Conservation (phyloP, 2,888 invertebrate species). For the Lathronympha strigana region DNA sequence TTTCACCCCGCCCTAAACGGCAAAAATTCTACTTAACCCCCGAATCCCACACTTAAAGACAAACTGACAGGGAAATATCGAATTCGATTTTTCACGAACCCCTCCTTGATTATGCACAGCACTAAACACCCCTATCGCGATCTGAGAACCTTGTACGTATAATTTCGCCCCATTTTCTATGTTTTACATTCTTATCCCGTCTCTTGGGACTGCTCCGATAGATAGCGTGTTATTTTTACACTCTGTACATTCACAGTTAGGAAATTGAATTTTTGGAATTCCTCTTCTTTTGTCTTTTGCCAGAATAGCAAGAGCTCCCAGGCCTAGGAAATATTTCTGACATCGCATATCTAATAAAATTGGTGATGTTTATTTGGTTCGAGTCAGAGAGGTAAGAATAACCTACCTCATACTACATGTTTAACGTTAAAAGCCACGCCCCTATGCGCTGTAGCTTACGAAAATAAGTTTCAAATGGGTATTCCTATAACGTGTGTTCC, state of each 20-base stretch:
- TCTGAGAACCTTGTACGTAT: constrained; percentile 52
- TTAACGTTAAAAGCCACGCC: constrained; percentile 39
- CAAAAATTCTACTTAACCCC: constrained; percentile 35
- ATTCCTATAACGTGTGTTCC: constrained; percentile 35
- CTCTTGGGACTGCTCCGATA: constrained; percentile 63
- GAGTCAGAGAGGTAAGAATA: constrained; percentile 51
- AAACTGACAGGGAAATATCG: constrained; percentile 41
- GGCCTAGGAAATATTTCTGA: constrained; percentile 44
- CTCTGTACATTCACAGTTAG: constrained; percentile 75
- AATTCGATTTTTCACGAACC: constrained; percentile 40
- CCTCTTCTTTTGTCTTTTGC: constrained; percentile 58
- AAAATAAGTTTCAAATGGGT: constrained; percentile 44
- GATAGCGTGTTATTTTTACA: constrained; percentile 72
- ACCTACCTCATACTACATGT: constrained; percentile 8
- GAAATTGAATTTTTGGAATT: constrained; percentile 81
- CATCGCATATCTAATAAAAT: constrained; percentile 52
- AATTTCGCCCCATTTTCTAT: constrained; percentile 65
- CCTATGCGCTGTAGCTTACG: not conserved
- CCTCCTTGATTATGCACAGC: constrained; percentile 41
- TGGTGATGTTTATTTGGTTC: constrained; percentile 61
- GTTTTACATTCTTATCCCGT: constrained; percentile 68
- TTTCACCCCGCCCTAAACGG: constrained; percentile 6
- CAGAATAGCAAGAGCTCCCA: constrained; percentile 56
- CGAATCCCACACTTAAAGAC: constrained; percentile 38
- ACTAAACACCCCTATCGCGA: constrained; percentile 40